Base-by-base conservation (phyloP, 2,888 invertebrate genomes). In the Amiota communis region DNA sequence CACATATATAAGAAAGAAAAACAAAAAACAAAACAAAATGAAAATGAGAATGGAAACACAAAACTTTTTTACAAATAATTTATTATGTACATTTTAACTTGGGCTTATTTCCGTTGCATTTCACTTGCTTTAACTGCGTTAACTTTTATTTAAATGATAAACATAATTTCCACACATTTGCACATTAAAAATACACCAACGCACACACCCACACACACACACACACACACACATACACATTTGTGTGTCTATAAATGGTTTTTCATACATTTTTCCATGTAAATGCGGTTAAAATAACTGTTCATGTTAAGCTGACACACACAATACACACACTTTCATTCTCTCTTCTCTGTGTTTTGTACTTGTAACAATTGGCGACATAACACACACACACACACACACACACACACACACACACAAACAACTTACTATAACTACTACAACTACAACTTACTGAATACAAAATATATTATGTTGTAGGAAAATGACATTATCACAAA, bases 71-170 rank as follows among this genome's bases (percentile, higher is more conserved):
- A 36, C 3, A 36, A 36, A 36, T 36, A 36, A 36, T 36, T 36
- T 36, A 36, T 36, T 36, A 36, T 36, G 36, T 36, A 36, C 36
- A 36, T 6, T 36, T 36, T 36, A 36, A 36, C 36, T 36, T 36
- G 36, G 6, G 36, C 36, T 36, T 36, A 36, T 36, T 36, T 36
- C 36, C 36, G 36, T 36, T 36, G 36, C 36, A 36, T 36, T 36
- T 6, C 36, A 36, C 36, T 36, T 36, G 36, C 36, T 36, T 36
- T 36, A 36, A 36, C 36, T 36, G 36, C 8, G 80, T 81, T 86
- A 85, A 84, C 84, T 78, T 86, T 86, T 83, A 83, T 82, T 83
- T 74, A 83, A 82, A 85, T 82, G 84, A 86, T 83, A 78, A 83
- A 83, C 83, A 64, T 64, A 36, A 71, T 71, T 71, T 71, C 46